Conservation (phyloP, 2,888 invertebrate genomes). For the Junonia oenone region DNA sequence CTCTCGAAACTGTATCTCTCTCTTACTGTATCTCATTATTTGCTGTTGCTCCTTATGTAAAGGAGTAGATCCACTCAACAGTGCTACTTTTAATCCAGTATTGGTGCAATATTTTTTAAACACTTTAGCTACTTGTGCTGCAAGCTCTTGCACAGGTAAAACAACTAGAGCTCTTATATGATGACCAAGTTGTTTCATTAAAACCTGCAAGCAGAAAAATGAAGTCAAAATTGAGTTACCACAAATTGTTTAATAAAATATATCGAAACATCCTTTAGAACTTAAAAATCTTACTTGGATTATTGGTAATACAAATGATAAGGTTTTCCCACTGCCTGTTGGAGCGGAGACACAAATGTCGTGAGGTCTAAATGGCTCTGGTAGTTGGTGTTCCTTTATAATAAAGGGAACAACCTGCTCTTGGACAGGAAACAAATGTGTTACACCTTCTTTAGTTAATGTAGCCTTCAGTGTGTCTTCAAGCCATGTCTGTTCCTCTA, state of each 20-base stretch:
- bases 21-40: constrained; percentile 76
- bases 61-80: constrained; percentile 84
- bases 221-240: background rate
- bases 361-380: constrained; percentile 84
- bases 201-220: constrained; percentile 58
- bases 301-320: constrained; percentile 95
- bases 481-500: constrained; percentile 81
- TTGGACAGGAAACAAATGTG: constrained; percentile 92
- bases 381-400: constrained; percentile 80
- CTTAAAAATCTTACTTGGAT: constrained; percentile 80
- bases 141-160: constrained; percentile 94
- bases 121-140: constrained; percentile 91
- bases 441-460: constrained; percentile 84
- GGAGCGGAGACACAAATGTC: constrained; percentile 98
- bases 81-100: constrained; percentile 84
- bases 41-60: constrained; percentile 84
- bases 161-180: constrained; percentile 92
- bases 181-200: constrained; percentile 81
- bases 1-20: too few species aligned
- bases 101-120: constrained; percentile 85
- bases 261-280: too few species aligned
- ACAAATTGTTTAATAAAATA: too few species aligned
- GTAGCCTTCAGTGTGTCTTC: constrained; percentile 81
- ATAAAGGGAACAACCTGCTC: constrained; percentile 88
- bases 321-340: constrained; percentile 98